phyloP scores from a whole-genome alignment of 37 sponge, comb jelly and placozoan species.

The Petrosia ficiformis region DNA sequence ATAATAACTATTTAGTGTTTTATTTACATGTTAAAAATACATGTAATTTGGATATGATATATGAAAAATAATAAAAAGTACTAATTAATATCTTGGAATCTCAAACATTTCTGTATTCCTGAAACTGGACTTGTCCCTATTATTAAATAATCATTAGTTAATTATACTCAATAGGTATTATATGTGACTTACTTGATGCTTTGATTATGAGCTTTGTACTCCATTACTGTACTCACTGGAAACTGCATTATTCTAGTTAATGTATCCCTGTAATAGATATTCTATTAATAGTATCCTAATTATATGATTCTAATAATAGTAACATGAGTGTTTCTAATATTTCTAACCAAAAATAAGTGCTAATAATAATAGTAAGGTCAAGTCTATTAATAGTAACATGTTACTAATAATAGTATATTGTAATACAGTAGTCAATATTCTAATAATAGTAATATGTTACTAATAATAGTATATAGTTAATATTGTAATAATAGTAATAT shows the following conservation, averaged over 20 bases:
- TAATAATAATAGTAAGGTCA: neutral
- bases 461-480: neutral
- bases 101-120: slow-evolving; percentile 57
- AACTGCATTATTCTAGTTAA: slow-evolving; percentile 79
- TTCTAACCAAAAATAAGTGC: too few species aligned
- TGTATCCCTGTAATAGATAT: slow-evolving; percentile 77
- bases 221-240: slow-evolving; percentile 80
- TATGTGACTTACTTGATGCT: slow-evolving; percentile 76
- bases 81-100: too few species aligned
- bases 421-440: neutral
- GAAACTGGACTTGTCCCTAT: slow-evolving; percentile 85
- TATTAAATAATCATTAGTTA: neutral
- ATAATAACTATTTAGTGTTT: too few species aligned
- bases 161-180: neutral
- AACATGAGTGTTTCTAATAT: neutral
- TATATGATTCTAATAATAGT: too few species aligned
- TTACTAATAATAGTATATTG: too few species aligned
- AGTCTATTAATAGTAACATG: too few species aligned
- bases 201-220: slow-evolving; percentile 87
- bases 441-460: too few species aligned
- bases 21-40: too few species aligned
- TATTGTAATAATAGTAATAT: too few species aligned
- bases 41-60: too few species aligned
- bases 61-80: too few species aligned
- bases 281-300: too few species aligned